A percentile compares a stretch with the other conserved stretches of the same genome.
Conservation (phyloP, 1,140 invertebrate genomes). For the Leptinotarsa defecta region DNA sequence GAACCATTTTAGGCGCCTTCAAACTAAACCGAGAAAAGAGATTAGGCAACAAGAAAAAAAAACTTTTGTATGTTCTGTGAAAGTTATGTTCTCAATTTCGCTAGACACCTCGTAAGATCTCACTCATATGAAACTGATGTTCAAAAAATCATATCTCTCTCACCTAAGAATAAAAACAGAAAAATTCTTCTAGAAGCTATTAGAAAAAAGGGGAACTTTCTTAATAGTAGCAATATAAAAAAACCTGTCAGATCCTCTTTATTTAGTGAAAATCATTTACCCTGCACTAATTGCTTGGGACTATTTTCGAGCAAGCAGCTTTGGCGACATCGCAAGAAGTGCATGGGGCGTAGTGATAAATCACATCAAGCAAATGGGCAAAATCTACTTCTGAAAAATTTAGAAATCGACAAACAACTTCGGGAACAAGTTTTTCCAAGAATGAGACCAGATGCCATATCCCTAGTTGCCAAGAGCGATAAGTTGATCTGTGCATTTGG, state of each 20-base stretch:
- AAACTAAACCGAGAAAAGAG: neutral
- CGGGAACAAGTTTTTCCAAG: constrained; percentile 30
- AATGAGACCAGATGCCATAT: constrained; percentile 33
- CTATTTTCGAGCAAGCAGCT: constrained; percentile 36
- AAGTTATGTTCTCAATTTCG: constrained; percentile 27
- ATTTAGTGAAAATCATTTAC: neutral
- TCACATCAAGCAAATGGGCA: constrained; percentile 18
- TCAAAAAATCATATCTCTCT: constrained; percentile 24
- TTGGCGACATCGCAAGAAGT: constrained; percentile 38
- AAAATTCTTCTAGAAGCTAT: neutral
- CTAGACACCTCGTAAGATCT: constrained; percentile 24
- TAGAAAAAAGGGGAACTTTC: constrained; percentile 29
- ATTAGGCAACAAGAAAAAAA: constrained; percentile 17
- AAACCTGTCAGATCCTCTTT: constrained; percentile 2
- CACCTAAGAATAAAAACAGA: constrained; percentile 20
- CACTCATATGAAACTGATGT: constrained; percentile 25
- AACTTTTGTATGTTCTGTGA: constrained; percentile 32
- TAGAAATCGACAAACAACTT: constrained; percentile 21
- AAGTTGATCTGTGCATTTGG: constrained; percentile 34
- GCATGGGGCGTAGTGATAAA: constrained; percentile 23
- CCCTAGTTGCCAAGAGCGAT: constrained; percentile 31
- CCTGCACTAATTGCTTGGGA: neutral
- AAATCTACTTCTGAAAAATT: constrained; percentile 20
- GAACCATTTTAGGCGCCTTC: no score
- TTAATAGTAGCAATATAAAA: neutral